These are phyloP conservation scores for Gracilinanus agilis DNA, from an alignment of 2,113 vertebrate species.

Conservation along the genomic window DNA sequence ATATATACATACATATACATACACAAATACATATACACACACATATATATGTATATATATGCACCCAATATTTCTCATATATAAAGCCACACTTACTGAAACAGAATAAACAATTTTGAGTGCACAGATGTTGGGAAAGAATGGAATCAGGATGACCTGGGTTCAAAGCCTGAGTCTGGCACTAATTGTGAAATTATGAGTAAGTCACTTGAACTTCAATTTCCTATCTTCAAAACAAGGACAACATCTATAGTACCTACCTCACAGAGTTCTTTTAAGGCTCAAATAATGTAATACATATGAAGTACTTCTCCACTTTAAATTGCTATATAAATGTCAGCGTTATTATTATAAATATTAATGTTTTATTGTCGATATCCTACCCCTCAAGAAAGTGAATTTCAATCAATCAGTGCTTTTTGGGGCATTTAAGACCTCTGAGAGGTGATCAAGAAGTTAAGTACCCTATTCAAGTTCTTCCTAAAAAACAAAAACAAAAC, in stretches of 20 bases:
- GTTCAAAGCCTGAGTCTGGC: slow-evolving; percentile 41
- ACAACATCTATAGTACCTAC: slow-evolving; percentile 22
- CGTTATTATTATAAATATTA: background rate
- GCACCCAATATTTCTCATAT: slow-evolving; percentile 40
- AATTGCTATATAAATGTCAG: background rate
- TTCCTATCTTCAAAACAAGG: slow-evolving; percentile 45
- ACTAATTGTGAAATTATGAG: background rate
- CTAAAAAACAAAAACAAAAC: background rate
- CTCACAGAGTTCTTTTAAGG: background rate
- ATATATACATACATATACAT: no score
- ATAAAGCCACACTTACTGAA: background rate
- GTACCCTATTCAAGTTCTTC: background rate
- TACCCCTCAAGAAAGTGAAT: slow-evolving; percentile 17
- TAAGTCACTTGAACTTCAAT: background rate
- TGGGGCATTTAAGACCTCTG: slow-evolving; percentile 39
- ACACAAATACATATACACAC: no score
- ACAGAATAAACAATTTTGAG: background rate
- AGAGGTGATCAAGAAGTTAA: slow-evolving; percentile 8
- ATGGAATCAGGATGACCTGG: background rate
- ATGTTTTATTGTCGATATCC: background rate
- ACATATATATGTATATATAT: background rate
- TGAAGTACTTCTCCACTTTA: background rate
- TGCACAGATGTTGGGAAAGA: background rate
- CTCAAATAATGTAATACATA: slow-evolving; percentile 25
- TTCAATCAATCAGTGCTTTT: slow-evolving; percentile 37